phyloP scores from a whole-genome alignment of 2,888 invertebrate species.

The Caenorhabditis auriculariae region DNA sequence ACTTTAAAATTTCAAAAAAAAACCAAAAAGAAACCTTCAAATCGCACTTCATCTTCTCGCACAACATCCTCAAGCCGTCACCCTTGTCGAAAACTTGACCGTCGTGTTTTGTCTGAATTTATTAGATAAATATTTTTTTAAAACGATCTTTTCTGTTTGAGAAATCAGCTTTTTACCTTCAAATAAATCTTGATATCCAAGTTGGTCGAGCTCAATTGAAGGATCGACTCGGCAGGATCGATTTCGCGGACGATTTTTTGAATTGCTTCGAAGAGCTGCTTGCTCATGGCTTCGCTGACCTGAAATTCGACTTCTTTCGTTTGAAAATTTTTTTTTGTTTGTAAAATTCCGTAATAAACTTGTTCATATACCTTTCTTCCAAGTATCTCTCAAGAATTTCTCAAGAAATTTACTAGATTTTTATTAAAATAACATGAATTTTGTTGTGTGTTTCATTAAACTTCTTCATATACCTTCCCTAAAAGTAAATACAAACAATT shows the following conservation, averaged over 20 bases:
- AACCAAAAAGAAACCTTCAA: constrained; percentile 12
- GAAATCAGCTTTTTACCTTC: constrained; percentile 31
- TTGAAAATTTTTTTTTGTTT: too few relatives aligned
- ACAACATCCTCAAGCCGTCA: constrained; percentile 57
- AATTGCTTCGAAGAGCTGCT: constrained; percentile 33
- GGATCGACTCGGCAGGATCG: constrained; percentile 45
- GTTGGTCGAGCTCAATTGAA: constrained; percentile 54
- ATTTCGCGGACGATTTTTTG: constrained; percentile 51
- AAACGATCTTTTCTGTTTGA: background rate
- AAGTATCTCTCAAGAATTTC: too few relatives aligned
- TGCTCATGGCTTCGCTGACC: constrained; percentile 16
- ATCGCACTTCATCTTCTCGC: constrained; percentile 54
- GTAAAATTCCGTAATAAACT: too few relatives aligned
- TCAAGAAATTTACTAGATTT: too few relatives aligned
- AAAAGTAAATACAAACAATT: too few relatives aligned
- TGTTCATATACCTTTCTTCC: too few relatives aligned
- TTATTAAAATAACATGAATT: too few relatives aligned
- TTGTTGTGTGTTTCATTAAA: too few relatives aligned
- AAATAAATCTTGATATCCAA: constrained; percentile 60
- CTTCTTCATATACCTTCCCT: too few relatives aligned
- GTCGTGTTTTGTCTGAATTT: constrained; percentile 37
- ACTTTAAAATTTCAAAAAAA: constrained; percentile 3
- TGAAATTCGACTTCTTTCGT: too few relatives aligned
- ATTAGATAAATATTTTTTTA: constrained; percentile 4
- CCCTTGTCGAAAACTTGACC: constrained; percentile 62